A percentile compares a stretch with the other conserved stretches of the same genome.
phyloP scores from a whole-genome alignment of 1,140 invertebrate species.

The Conus betulinus region DNA sequence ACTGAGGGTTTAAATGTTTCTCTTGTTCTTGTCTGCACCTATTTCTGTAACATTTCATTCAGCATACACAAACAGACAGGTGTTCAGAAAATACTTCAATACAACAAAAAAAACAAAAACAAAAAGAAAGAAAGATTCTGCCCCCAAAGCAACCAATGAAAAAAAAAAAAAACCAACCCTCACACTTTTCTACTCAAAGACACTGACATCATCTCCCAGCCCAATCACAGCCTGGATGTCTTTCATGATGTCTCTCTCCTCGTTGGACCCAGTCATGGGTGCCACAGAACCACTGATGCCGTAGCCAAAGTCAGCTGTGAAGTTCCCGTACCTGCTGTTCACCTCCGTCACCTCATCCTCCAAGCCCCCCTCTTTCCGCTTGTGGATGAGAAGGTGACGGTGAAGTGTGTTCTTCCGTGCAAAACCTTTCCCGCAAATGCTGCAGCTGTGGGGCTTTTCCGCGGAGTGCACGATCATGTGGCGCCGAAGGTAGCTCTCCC shows the following conservation, averaged over 20 bases:
- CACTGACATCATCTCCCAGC: conserved; percentile 3
- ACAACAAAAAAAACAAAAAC: not conserved
- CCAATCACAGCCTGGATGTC: conserved; percentile 36
- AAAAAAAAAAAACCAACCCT: not conserved
- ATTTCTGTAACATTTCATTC: too few species aligned
- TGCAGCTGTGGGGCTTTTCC: conserved; percentile 77
- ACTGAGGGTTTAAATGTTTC: too few species aligned
- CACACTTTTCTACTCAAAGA: not conserved
- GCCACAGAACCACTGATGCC: not conserved
- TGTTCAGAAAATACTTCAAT: too few species aligned
- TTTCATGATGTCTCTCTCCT: conserved; percentile 31
- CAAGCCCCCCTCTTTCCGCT: conserved; percentile 81
- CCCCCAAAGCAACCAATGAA: not conserved
- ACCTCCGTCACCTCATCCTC: not conserved
- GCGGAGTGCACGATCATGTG: conserved; percentile 37
- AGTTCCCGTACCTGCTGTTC: not conserved
- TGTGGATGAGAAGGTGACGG: conserved; percentile 96
- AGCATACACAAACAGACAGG: too few species aligned
- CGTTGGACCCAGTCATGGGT: not conserved
- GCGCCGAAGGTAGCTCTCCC: conserved; percentile 56
- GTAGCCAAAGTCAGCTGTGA: not conserved
- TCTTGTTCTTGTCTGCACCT: too few species aligned
- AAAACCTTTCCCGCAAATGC: conserved; percentile 91
- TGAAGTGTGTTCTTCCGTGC: conserved; percentile 97
- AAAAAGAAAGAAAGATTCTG: not conserved